Evolutionary conservation across 2,888 invertebrate species (phyloP), one percentile per base, ranked within the genome.

Genomic region (Tenthredo notha): DNA sequence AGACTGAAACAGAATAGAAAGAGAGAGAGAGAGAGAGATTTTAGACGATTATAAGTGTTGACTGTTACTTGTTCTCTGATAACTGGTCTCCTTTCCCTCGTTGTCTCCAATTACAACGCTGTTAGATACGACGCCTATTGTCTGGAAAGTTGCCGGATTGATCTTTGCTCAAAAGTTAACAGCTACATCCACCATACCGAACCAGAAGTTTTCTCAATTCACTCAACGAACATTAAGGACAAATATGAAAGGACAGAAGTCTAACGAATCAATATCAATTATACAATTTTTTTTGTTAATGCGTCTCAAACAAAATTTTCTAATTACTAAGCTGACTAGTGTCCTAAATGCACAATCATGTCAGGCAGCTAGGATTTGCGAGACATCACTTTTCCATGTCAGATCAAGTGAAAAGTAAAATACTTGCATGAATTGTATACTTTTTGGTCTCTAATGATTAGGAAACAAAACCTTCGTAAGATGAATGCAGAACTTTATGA

Each of bases 101-200:
- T 87, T 88, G 89, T 89, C 89, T 90, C 88, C 89, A 91, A 91
- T 91, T 90, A 91, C 88, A 86, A 87, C 86, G 85, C 89, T 89
- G 88, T 90, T 87, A 87, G 88, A 89, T 18, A 67, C 33, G 25
- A 25, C 50, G 54, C 10, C 47, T 47, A 75, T 47, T 33, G 77
- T 77, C 77, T 77, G 47, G 77, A 54, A 77, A 77, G 25, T 77
- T 77, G n/a, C 54, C 33, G 29, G 33, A 54, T 40, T 37, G 80
- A 70, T 77, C 77, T 54, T 77, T 54, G 77, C 77, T 54, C 33
- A 33, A 77, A 54, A 54, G 54, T 77, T 77, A 54, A 10, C 50
- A 25, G 5, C 54, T 29, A n/a, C 47, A 33, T 40, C n/a, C n/a
- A 72, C 18, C 70, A 9, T n/a, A n/a, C 54, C n/a, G 2, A n/a